Percentiles rank a stretch among this genome's conserved stretches.
Conservation (phyloP, 2,113 vertebrate genomes). For the Paradoxurus hermaphroditus region DNA sequence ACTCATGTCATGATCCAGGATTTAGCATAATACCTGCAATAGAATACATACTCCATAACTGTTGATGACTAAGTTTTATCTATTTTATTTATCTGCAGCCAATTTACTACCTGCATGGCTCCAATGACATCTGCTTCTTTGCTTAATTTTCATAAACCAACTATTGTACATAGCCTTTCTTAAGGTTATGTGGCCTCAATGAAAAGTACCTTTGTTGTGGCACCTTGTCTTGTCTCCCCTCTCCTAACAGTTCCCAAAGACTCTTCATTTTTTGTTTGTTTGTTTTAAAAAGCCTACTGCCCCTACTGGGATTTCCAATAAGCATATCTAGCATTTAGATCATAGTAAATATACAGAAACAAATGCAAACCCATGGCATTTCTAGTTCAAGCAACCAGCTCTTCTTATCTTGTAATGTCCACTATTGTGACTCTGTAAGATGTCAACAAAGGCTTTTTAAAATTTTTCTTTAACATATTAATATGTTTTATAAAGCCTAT, state of each 20-base stretch:
- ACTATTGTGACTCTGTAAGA: neutral
- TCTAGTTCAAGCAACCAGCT: neutral
- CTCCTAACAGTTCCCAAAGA: neutral
- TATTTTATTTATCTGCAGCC: neutral
- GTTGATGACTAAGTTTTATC: neutral
- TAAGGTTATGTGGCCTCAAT: neutral
- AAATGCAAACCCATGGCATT: neutral
- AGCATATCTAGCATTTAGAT: neutral
- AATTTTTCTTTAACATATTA: neutral
- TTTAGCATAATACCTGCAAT: neutral
- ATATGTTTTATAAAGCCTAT: neutral
- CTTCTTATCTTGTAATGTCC: neutral
- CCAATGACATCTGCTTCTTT: neutral
- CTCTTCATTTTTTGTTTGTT: neutral
- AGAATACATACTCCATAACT: neutral
- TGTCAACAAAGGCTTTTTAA: neutral
- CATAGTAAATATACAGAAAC: neutral
- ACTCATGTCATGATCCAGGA: neutral
- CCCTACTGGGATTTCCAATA: neutral
- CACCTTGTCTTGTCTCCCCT: neutral
- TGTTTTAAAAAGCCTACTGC: neutral
- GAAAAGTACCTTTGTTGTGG: neutral
- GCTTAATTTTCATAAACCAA: neutral
- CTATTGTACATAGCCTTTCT: neutral
- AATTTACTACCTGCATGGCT: neutral